Evolutionary conservation across 2,113 vertebrate species (phyloP), one percentile per base, ranked within the genome.

Genomic region (Oostethus manadensis): DNA sequence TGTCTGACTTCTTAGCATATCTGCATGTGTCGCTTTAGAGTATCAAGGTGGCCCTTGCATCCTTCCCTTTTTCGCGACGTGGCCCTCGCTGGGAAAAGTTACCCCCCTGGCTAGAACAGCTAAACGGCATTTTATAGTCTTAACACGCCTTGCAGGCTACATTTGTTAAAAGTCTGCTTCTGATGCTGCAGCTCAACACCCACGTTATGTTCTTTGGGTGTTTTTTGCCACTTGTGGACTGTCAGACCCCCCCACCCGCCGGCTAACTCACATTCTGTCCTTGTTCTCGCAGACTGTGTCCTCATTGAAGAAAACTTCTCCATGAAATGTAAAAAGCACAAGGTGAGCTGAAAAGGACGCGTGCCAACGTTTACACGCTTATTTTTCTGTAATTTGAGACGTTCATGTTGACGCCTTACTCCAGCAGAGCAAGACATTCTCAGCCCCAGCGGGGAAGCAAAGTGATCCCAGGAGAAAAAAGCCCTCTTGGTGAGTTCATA

Each of bases 241-340:
- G 54, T 18, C 21, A 40, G 62, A 33, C 21, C 22, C 58, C 0
- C 51, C 51, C 58, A 51, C 33, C 21, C 26, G 56, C 53, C 48
- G 58, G 54, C 35, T 62, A 50, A 53, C 57, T 56, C 22, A 38
- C 64, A 10, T 66, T 77, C 17, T 68, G 5, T 60, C 78, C 63
- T 74, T 44, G 33, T 74, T 58, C 62, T 45, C 7, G 2, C 80
- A 90, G 90, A 83, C 60, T 90, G 90, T 51, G 77, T 87, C 1
- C 87, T 92, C 51, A 74, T 85, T 16, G 89, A 92, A 65, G 90
- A 91, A 5, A 90, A 90, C 38, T 89, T 89, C 82, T 90, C 90
- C 64, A 90, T 92, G 87, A 92, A 88, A 74, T 92, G 90, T 82
- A 88, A 73, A 69, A 91, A 88, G 86, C 90, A 92, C 87, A 90